phyloP scores from a whole-genome alignment of 2,113 vertebrate genomes.

The Pogonocichla stellata region DNA sequence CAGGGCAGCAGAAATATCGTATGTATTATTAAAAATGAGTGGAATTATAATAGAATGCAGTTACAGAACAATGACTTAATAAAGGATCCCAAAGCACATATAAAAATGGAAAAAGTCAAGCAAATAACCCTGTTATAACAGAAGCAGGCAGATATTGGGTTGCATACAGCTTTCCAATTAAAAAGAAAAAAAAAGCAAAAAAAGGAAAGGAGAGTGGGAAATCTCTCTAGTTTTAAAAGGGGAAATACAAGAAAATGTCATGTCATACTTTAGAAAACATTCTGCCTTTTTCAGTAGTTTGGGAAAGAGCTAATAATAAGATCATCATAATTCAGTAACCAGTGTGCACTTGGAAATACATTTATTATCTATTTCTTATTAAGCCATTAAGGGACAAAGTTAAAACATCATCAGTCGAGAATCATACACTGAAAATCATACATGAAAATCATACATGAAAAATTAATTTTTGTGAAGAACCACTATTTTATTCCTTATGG shows the following conservation, averaged over 20 bases:
- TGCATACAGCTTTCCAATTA: neutral
- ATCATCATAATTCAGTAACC: neutral
- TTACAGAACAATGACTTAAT: constrained; percentile 38
- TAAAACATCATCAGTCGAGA: neutral
- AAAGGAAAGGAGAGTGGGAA: neutral
- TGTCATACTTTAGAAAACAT: neutral
- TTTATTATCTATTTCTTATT: neutral
- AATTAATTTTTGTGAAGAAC: constrained; percentile 4
- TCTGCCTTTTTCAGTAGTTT: neutral
- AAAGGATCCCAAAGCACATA: constrained; percentile 10
- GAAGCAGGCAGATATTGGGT: neutral
- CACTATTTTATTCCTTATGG: neutral
- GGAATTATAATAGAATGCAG: constrained; percentile 37
- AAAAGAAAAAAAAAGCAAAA: neutral
- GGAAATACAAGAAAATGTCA: neutral
- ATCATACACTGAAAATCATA: neutral
- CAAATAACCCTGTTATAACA: neutral
- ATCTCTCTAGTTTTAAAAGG: neutral
- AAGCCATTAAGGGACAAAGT: neutral
- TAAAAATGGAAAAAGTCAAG: neutral
- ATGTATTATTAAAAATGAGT: constrained; percentile 48
- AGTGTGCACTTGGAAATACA: neutral
- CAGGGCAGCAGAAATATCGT: constrained; percentile 33
- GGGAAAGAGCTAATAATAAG: neutral
- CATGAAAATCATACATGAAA: neutral